Base-by-base conservation (phyloP, 1,140 invertebrate species). In the Chrysomallon squamiferum region DNA sequence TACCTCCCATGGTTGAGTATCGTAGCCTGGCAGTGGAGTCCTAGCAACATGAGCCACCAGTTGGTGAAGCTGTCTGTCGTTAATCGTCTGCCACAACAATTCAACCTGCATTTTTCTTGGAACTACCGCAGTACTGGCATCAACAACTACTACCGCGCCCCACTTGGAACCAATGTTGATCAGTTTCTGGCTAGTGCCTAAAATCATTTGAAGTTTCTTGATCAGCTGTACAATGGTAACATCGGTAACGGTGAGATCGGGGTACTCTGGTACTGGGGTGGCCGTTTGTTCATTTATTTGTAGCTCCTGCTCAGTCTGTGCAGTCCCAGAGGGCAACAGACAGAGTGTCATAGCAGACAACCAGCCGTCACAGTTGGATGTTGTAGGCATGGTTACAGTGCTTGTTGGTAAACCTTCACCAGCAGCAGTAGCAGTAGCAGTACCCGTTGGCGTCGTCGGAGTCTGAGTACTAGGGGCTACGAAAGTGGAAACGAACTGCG, bases 321-420 rank as follows among this genome's bases (percentile, higher is more conserved):
- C 50, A 54, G 2, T 38, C 35, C 15, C 35, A 15, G 35, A 38
- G 15, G 6, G 6, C 5, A 38, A 5, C 18, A 54, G 3, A 54
- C 50, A 54, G 15, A 54, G 29, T 30, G 29, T 27, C n/a, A 30
- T 18, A 22, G 22, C 22, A 27, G 50, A 54, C 50, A 13, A 27
- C 50, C 50, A 54, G 50, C 50, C 22, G 25, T 54, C 50, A 54
- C 50, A 54, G 50, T 30, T 54, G 25, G 50, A 54, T n/a, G n/a
- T n/a, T n/a, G n/a, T n/a, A n/a, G n/a, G n/a, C n/a, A n/a, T n/a
- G n/a, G n/a, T n/a, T n/a, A n/a, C n/a, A n/a, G n/a, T n/a, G n/a
- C n/a, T n/a, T 27, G 50, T 9, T 54, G 13, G 50, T 5, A 20
- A 20, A 30, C n/a, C 29, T 5, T 15, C 15, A 13, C 18, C 25